These are phyloP conservation scores for Spermophilus dauricus DNA, from an alignment of 2,113 vertebrate genomes.

Conservation along the genomic window DNA sequence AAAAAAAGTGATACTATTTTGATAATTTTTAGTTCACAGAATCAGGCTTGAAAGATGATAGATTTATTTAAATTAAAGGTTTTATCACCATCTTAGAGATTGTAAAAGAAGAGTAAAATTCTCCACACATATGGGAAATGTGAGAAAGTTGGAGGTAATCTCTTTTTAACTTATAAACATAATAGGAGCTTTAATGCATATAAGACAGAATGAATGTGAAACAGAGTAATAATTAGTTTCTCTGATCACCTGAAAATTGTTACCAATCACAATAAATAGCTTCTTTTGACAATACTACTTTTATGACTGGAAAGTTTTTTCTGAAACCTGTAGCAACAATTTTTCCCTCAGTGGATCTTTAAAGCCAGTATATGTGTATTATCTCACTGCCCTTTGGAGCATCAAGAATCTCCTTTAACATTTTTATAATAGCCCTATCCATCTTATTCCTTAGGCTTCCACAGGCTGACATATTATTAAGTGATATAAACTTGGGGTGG, in stretches of 20 bases:
- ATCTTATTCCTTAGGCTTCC: neutral
- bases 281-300: conserved; percentile 41
- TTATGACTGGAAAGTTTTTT: neutral
- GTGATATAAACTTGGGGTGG: neutral
- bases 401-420: neutral
- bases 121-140: neutral
- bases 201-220: conserved; percentile 23
- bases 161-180: conserved; percentile 51
- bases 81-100: conserved; percentile 51
- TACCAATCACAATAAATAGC: conserved; percentile 15
- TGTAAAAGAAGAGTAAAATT: conserved; percentile 42
- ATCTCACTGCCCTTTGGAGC: neutral
- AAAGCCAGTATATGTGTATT: neutral
- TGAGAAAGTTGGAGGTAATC: conserved; percentile 2
- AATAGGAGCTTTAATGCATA: neutral
- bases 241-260: conserved; percentile 50
- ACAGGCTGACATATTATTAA: neutral
- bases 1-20: conserved; percentile 50
- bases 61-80: conserved; percentile 56
- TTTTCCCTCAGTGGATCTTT: neutral
- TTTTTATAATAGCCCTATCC: neutral
- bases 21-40: conserved; percentile 3
- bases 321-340: neutral
- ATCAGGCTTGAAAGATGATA: conserved; percentile 45
- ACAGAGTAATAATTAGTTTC: conserved; percentile 53